Evolutionary conservation across 2,797 vertebrate genomes (phyloP).

Genomic region (Crocodylus rhombifer): DNA sequence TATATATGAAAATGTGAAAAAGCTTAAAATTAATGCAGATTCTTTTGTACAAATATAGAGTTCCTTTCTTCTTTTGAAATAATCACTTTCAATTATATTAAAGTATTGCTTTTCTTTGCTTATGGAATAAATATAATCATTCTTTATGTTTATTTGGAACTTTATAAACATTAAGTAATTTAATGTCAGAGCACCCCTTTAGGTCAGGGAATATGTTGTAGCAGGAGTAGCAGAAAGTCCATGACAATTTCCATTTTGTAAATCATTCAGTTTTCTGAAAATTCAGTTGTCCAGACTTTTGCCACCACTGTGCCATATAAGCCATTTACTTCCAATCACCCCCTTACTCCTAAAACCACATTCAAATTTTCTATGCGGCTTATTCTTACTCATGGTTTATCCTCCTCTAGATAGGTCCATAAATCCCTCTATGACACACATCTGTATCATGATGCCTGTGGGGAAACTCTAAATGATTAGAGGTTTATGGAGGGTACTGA

Average conservation of each 20-base stretch:
- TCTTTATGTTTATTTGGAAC: not conserved
- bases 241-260: accelerated
- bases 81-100: not conserved
- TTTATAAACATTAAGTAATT: not conserved
- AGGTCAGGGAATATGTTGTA: not conserved
- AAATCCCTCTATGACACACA: not conserved
- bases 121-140: not conserved
- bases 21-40: too few relatives aligned
- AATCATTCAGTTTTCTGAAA: not conserved
- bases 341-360: not conserved
- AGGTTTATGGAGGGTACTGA: not conserved
- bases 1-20: too few relatives aligned
- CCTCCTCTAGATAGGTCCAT: not conserved
- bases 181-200: not conserved
- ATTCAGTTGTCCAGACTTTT: accelerated
- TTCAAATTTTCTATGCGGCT: not conserved
- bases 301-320: accelerated
- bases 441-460: constrained; percentile 1
- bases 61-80: not conserved
- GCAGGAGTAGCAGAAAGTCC: not conserved
- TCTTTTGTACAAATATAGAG: too few relatives aligned
- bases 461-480: not conserved
- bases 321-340: not conserved
- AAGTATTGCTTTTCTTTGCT: not conserved
- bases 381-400: not conserved